These are phyloP conservation scores for Montifringilla adamsi DNA, from an alignment of 2,113 vertebrate genomes.

Conservation along the genomic window DNA sequence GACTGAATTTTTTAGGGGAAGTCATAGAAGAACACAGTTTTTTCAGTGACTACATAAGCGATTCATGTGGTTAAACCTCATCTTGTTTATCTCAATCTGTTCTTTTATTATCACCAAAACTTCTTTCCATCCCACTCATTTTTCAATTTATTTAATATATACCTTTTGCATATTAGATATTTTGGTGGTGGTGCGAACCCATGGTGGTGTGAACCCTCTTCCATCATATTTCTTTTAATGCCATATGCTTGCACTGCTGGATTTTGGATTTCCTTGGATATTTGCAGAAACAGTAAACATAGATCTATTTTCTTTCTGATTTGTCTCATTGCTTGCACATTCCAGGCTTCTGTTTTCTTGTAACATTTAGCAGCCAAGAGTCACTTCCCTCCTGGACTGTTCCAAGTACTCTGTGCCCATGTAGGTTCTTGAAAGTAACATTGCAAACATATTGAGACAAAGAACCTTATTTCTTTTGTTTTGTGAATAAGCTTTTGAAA, in stretches of 20 bases:
- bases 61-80: neutral
- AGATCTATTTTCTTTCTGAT: neutral
- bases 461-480: neutral
- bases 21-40: neutral
- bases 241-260: conserved; percentile 16
- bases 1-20: neutral
- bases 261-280: conserved; percentile 33
- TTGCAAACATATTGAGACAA: neutral
- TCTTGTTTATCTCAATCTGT: neutral
- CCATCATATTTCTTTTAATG: conserved; percentile 10
- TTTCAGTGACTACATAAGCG: neutral
- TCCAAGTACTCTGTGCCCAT: neutral
- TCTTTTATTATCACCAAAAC: neutral
- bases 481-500: conserved; percentile 19
- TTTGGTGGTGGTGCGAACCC: neutral
- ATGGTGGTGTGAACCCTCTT: neutral
- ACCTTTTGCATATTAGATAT: neutral
- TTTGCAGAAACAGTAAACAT: neutral
- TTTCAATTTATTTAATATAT: neutral
- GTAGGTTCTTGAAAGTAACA: neutral
- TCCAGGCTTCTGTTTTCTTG: neutral
- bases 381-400: neutral
- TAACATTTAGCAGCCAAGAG: neutral
- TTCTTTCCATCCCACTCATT: neutral
- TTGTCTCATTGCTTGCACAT: neutral